A percentile compares a stretch with the other conserved stretches of the same genome.
phyloP scores from a whole-genome alignment of 2,113 vertebrate genomes.

The Alectura lathami region DNA sequence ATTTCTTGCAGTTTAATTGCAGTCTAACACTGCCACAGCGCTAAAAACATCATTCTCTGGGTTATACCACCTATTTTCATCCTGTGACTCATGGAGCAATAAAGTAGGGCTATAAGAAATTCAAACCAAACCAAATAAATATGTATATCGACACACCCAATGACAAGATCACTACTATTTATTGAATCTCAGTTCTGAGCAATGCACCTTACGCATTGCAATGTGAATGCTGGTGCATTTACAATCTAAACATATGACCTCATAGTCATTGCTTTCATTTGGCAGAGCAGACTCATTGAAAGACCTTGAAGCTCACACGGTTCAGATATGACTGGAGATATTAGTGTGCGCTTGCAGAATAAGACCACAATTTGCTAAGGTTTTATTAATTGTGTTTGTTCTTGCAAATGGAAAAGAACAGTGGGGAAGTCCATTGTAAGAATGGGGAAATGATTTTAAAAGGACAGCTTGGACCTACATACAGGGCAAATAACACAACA shows the following conservation, averaged over 20 bases:
- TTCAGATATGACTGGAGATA: neutral
- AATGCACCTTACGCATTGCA: neutral
- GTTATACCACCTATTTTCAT: neutral
- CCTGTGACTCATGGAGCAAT: neutral
- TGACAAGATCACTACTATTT: neutral
- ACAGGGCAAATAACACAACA: neutral
- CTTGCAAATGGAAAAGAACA: neutral
- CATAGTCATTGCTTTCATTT: neutral
- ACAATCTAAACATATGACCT: neutral
- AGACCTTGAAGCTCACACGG: neutral
- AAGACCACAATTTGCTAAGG: neutral
- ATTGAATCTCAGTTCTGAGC: neutral
- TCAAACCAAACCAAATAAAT: neutral
- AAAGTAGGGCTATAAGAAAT: neutral
- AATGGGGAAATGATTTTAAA: neutral
- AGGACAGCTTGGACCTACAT: neutral
- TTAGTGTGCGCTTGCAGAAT: neutral
- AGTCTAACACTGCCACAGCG: neutral
- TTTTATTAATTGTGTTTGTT: neutral
- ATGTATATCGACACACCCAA: neutral
- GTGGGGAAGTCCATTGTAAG: neutral
- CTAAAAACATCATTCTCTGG: neutral
- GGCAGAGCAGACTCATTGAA: neutral
- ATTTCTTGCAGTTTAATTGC: neutral
- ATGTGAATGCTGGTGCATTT: neutral